Evolutionary conservation across 2,888 invertebrate genomes (phyloP), one percentile per base, ranked within the genome.

Genomic region (Heliothis peltigera): DNA sequence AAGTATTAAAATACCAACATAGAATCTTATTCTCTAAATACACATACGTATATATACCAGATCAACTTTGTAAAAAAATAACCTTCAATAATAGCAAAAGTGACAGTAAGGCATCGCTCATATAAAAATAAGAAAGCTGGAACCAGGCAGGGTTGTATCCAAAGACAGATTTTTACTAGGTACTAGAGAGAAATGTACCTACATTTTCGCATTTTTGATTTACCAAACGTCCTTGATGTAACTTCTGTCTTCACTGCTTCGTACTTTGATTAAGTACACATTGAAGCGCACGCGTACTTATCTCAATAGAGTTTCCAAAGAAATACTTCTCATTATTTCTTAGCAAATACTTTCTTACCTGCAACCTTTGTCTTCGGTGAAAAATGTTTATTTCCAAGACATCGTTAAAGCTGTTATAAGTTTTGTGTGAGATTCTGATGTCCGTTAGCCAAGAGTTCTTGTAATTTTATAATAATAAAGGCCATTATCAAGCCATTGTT

Each of bases 271-370:
- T 5, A 3, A 32, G n/a, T n/a, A 39, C 39, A 39, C 39, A 3
- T 15, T 39, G n/a, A 1, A 39, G 10, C 10, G 32, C 7, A 10
- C 0, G n/a, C 5, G 39, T 39, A n/a, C n/a, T n/a, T n/a, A 39
- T 39, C 39, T 39, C n/a, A 39, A 39, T 39, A 39, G 4, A 5
- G 4, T 4, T 39, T 39, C 1, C 39, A n/a, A 39, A 6, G 39
- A 39, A 39, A 39, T 39, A 39, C n/a, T 39, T 39, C n/a, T n/a
- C 52, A 56, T 62, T 70, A 64, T 42, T 64, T 55, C 56, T 59
- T 21, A 55, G 19, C 42, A 58, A 63, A 47, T 53, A 32, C 57
- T 57, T 18, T 48, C 53, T 58, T 44, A 28, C 12, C 54, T 28
- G 17, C 43, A 19, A 39, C 55, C 48, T 51, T 57, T 53, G 19